Percentiles rank a stretch among this genome's conserved stretches.
Conservation (phyloP, 92 coral and sea anemone species). For the Porites cylindrica region DNA sequence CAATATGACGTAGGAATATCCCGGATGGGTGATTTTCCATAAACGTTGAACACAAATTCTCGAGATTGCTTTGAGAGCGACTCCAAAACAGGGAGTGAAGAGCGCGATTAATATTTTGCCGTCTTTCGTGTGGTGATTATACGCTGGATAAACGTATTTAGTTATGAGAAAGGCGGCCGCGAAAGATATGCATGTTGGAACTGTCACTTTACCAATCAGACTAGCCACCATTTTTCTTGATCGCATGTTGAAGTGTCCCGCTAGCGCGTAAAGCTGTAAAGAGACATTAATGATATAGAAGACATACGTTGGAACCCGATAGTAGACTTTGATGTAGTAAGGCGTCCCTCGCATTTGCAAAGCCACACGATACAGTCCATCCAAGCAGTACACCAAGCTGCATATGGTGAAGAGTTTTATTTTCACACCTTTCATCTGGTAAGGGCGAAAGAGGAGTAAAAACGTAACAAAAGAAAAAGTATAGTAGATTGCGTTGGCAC, state of each 20-base stretch:
- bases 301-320: neutral
- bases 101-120: conserved; percentile 9
- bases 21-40: neutral
- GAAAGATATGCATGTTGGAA: neutral
- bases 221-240: neutral
- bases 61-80: neutral
- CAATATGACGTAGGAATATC: neutral
- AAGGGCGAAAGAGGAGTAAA: conserved; percentile 1
- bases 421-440: neutral
- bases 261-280: neutral
- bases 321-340: neutral
- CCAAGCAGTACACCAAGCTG: neutral
- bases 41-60: neutral
- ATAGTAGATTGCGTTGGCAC: neutral
- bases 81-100: conserved; percentile 2
- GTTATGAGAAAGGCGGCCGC: neutral
- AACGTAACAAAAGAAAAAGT: neutral
- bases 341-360: neutral
- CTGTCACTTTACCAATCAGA: neutral
- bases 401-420: neutral
- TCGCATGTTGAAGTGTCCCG: neutral
- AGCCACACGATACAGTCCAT: neutral
- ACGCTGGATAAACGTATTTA: neutral
- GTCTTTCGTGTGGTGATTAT: neutral
- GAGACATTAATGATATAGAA: conserved; percentile 1